Evolutionary conservation across 1,140 invertebrate species (phyloP), one percentile per base, ranked within the genome.

Genomic region (Pissodes strobi): DNA sequence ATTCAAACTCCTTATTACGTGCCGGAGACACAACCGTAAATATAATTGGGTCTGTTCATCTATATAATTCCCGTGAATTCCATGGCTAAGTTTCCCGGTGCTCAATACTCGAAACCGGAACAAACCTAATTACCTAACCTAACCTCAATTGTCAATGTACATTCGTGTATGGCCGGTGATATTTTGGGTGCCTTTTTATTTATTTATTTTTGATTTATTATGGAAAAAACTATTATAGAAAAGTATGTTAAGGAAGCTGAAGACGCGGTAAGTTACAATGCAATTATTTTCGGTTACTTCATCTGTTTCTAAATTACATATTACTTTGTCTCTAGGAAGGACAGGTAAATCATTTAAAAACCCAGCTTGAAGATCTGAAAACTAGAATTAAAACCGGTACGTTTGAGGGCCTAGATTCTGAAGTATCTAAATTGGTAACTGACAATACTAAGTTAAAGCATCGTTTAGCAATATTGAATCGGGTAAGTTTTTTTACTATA

Each of bases 401-500:
- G 9, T 6, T 38, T 25, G 38, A 60, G 19, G 21, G 13, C 27
- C 15, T 59, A 2, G 62, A 66, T 64, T 72, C 79, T 22, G 80
- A 85, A 64, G 69, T 89, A 1, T 73, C 78, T 1, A 83, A 85
- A 71, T 72, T 90, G 5, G 73, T 84, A 22, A 79, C 83, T 45
- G 90, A 94, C 79, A 95, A 95, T 79, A 82, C 83, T 1, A 95
- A 95, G 79, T 77, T 96, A 0, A 90, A 91, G 72, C 92, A 93
- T 76, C 86, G 92, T 38, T 80, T 95, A 18, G 80, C 83, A 2
- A 87, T 95, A 69, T 79, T 96, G n/a, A 87, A 91, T 78, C 85
- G 86, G 79, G 91, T 91, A 77, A 80, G 82, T 75, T 64, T 52
- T 19, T 15, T 5, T 27, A 9, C 25, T 27, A 27, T 27, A n/a